Evolutionary conservation across 2,888 invertebrate genomes (phyloP).

Genomic region (Macropis europaea): DNA sequence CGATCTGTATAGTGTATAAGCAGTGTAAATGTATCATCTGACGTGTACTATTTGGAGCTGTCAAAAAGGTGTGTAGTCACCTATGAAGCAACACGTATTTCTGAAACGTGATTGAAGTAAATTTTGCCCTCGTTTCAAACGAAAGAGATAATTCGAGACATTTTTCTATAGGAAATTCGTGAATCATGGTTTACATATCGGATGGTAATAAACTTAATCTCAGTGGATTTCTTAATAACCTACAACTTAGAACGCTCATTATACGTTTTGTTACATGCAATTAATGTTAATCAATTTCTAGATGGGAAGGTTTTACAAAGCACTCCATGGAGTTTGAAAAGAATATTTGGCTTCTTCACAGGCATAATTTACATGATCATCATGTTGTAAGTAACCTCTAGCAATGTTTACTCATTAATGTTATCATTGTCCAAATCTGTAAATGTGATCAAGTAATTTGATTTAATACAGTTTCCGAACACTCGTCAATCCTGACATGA

Average conservation of each 20-base stretch:
- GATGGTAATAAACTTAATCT: slow-evolving; percentile 46
- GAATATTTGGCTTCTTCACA: slow-evolving; percentile 55
- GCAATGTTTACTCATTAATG: neutral
- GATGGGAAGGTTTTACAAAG: slow-evolving; percentile 59
- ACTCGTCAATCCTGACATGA: slow-evolving; percentile 59
- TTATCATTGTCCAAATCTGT: neutral
- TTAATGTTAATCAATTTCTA: slow-evolving; percentile 31
- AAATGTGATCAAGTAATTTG: neutral
- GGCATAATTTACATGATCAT: slow-evolving; percentile 62
- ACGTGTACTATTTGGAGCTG: slow-evolving; percentile 3
- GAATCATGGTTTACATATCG: slow-evolving; percentile 56
- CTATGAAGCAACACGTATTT: neutral
- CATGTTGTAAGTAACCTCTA: slow-evolving; percentile 65
- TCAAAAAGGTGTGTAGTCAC: neutral
- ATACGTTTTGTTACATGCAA: neutral
- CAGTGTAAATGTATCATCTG: neutral
- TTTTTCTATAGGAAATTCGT: neutral
- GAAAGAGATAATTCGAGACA: neutral
- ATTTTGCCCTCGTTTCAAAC: neutral
- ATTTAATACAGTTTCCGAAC: slow-evolving; percentile 66
- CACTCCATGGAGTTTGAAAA: slow-evolving; percentile 58
- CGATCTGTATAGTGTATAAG: neutral
- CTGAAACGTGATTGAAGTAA: neutral
- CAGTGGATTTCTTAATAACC: neutral
- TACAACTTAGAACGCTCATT: neutral